Conservation (phyloP, 2,113 vertebrate genomes). For the Pyrgilauda ruficollis region DNA sequence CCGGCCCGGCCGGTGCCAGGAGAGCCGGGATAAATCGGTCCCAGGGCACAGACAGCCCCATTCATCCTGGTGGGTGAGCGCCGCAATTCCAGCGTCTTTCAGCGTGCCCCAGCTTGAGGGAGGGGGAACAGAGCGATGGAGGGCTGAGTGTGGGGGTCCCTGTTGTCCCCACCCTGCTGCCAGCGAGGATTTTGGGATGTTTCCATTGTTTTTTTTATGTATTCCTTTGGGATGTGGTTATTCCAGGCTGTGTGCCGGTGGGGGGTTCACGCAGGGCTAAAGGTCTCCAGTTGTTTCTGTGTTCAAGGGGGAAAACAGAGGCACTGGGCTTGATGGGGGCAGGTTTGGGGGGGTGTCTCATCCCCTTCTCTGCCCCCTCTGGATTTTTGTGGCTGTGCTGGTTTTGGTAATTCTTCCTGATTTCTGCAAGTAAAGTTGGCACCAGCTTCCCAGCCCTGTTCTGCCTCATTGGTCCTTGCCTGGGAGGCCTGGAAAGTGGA, state of each 20-base stretch:
- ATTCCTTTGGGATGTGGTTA: background rate
- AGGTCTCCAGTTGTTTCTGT: background rate
- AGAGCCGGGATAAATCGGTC: conserved; percentile 39
- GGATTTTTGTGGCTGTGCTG: background rate
- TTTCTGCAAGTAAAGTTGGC: background rate
- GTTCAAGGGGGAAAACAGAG: background rate
- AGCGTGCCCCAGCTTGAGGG: fast-evolving
- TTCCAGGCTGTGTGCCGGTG: fast-evolving
- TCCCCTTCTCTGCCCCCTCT: background rate
- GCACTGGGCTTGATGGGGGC: background rate
- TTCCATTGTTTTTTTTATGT: background rate
- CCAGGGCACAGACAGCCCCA: conserved; percentile 14
- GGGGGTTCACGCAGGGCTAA: background rate
- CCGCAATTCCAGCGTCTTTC: fast-evolving
- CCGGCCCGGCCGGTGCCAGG: background rate
- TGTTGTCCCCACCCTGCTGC: background rate
- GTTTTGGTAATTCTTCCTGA: background rate
- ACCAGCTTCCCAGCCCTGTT: background rate
- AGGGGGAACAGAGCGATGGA: background rate
- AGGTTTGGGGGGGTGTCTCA: background rate
- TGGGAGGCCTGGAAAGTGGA: background rate
- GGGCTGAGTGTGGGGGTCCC: background rate
- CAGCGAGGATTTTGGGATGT: background rate
- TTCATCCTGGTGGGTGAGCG: background rate
- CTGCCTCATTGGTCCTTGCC: background rate